Base-by-base conservation (phyloP, 2,113 vertebrate genomes). In the Mirza zaza region DNA sequence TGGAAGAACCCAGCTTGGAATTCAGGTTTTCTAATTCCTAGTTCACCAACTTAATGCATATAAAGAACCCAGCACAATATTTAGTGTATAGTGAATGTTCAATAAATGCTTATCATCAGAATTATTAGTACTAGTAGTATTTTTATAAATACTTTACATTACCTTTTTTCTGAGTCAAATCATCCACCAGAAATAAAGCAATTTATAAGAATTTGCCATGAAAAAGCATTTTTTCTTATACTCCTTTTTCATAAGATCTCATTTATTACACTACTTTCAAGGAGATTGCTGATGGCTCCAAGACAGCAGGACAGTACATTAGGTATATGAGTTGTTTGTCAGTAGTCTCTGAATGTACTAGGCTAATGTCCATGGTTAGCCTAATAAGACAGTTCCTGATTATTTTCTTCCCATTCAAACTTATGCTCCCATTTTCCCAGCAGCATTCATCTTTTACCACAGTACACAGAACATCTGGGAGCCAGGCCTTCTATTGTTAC, bases 401-500 rank as follows among this genome's bases (percentile, higher is more conserved):
- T 91, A 59, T 75, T 95, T 94, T 92, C 42, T 97, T 84, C 12
- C 36, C n/a, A 50, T 75, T 17, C n/a, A 95, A 92, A 92, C 0
- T 6, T 57, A 75, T 15, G 18, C 18, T 75, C 5, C 21, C 13
- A 85, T 82, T 95, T 91, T 90, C 71, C 34, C 29, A 76, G 75
- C 68, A 87, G 77, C 52, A 96, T 59, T 90, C 45, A 61, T 57
- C n/a, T 97, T 87, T 82, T 61, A 68, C 48, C 48, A 90, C 32
- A 67, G 25, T 34, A 82, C 23, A 76, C 65, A 82, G 55, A 93
- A 91, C 81, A 94, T 90, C 93, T 97, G 80, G 48, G 70, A 92
- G 18, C 42, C 57, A 48, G 6, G 23, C 50, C 12, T 45, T 85
- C 45, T 83, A 65, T 83, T 97, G 27, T 93, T 90, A 88, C 88